A percentile compares a stretch with the other conserved stretches of the same genome.
Evolutionary conservation across 2,113 vertebrate genomes (phyloP).

Genomic region (Arenaria interpres): DNA sequence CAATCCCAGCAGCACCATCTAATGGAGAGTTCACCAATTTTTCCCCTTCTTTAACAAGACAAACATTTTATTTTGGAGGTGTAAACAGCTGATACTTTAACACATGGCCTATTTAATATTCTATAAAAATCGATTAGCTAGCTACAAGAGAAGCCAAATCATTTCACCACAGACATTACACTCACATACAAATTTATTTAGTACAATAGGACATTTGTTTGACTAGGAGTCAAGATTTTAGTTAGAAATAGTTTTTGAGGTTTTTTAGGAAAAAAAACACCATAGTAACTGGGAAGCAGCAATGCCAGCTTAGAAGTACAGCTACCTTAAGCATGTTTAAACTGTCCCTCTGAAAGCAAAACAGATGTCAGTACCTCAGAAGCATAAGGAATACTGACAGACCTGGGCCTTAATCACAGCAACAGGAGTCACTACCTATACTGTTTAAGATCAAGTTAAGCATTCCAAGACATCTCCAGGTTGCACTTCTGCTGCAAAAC

Average conservation of each 20-base stretch:
- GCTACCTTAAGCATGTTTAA: neutral
- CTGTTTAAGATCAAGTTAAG: neutral
- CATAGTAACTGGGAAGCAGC: neutral
- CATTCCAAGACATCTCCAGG: neutral
- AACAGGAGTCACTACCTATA: neutral
- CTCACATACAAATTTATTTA: neutral
- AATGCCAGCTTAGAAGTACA: neutral
- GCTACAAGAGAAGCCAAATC: neutral
- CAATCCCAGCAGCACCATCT: conserved; percentile 70
- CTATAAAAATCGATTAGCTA: neutral
- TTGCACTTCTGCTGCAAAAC: neutral
- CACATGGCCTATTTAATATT: neutral
- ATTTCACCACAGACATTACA: neutral
- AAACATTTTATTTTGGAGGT: conserved; percentile 34
- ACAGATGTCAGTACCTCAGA: neutral
- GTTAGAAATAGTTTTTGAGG: neutral
- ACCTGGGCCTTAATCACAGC: neutral
- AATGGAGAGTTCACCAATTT: conserved; percentile 53
- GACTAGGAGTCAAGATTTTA: neutral
- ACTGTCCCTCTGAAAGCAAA: neutral
- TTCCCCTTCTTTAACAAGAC: neutral
- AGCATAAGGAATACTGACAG: neutral
- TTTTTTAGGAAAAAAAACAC: neutral
- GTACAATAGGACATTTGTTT: neutral
- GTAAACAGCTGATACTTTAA: conserved; percentile 29